These are phyloP conservation scores for Syngnathus floridae DNA, from an alignment of 2,113 vertebrate species.

Conservation along the genomic window DNA sequence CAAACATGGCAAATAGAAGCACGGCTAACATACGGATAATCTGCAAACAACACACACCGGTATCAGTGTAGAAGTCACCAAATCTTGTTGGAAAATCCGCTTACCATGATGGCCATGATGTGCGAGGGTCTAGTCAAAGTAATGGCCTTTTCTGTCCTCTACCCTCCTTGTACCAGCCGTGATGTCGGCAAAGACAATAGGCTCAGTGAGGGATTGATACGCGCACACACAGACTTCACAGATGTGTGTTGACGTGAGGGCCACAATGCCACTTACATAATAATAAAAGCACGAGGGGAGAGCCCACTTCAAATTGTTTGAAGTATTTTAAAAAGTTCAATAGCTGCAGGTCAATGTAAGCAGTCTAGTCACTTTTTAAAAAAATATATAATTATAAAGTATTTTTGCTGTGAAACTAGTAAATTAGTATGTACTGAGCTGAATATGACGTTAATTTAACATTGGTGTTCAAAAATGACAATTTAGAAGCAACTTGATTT, in stretches of 20 bases:
- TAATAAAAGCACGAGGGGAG: too few relatives aligned
- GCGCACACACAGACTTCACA: neutral
- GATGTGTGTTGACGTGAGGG: neutral
- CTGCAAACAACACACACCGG: conserved; percentile 42
- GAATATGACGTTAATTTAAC: too few relatives aligned
- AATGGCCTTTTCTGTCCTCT: conserved; percentile 38
- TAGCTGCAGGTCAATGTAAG: too few relatives aligned
- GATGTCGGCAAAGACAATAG: conserved; percentile 61
- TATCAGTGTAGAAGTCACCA: neutral
- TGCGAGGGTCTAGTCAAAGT: conserved; percentile 12
- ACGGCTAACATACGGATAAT: conserved; percentile 20
- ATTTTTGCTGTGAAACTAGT: too few relatives aligned
- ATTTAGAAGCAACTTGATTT: too few relatives aligned
- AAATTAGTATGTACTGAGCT: too few relatives aligned
- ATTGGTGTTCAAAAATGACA: too few relatives aligned
- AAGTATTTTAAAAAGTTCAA: too few relatives aligned
- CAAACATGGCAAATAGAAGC: conserved; percentile 34
- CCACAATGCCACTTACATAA: too few relatives aligned
- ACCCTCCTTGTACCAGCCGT: conserved; percentile 57
- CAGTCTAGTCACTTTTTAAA: too few relatives aligned
- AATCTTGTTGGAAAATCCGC: conserved; percentile 5
- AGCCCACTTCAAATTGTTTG: too few relatives aligned
- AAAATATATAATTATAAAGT: too few relatives aligned
- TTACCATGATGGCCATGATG: conserved; percentile 49
- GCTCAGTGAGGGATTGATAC: conserved; percentile 24